Conservation (phyloP, 2,888 invertebrate genomes). For the Celastrina argiolus region DNA sequence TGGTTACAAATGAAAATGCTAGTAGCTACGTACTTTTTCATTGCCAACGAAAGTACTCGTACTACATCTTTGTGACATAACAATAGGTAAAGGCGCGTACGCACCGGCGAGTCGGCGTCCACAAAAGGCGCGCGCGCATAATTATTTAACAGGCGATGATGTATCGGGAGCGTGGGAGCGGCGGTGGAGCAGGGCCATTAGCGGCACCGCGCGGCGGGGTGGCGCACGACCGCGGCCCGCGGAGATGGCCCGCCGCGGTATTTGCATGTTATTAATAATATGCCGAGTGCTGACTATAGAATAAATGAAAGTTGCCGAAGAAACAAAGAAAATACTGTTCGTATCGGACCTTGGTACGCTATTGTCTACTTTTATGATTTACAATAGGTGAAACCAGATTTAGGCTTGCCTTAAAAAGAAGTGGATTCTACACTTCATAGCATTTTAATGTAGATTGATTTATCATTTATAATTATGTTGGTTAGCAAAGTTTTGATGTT, state of each 20-base stretch:
- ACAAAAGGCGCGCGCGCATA: slow-evolving; percentile 15
- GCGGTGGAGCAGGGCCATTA: slow-evolving; percentile 16
- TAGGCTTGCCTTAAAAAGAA: no score
- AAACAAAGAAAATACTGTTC: background rate
- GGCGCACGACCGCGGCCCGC: slow-evolving; percentile 12
- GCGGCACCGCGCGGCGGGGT: slow-evolving; percentile 25
- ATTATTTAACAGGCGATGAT: slow-evolving; percentile 20
- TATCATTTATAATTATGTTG: no score
- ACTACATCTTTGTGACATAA: background rate
- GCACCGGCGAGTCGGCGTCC: slow-evolving; percentile 8
- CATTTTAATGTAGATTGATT: no score
- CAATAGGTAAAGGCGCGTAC: slow-evolving; percentile 7
- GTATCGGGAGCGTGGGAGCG: slow-evolving; percentile 20
- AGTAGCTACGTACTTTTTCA: no score
- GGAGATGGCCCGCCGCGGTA: background rate
- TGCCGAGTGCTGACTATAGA: background rate
- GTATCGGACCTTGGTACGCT: background rate
- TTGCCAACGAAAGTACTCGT: no score
- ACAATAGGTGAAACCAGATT: background rate
- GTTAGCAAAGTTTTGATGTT: no score
- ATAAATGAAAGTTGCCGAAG: background rate
- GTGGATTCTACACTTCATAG: no score
- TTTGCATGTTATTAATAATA: slow-evolving; percentile 12
- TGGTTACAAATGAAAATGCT: background rate
- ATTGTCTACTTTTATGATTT: background rate